Conservation (phyloP, 53 echinoderm and acorn worm species). For the Echinometra lucunter region DNA sequence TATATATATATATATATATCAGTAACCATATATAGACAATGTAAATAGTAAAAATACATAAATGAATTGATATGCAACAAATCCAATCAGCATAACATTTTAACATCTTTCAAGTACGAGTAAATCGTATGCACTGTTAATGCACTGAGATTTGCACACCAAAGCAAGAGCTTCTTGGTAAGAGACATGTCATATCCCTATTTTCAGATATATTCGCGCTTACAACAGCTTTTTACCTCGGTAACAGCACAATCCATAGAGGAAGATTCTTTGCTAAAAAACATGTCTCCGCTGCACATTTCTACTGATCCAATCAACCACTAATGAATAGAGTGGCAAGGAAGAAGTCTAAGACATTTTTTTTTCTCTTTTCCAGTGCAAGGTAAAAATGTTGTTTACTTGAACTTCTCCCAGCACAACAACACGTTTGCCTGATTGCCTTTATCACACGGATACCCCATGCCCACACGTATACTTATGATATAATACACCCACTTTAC, state of each 20-base stretch:
- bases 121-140: no score
- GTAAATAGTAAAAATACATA: no score
- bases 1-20: no score
- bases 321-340: conserved; percentile 25
- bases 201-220: background rate
- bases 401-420: background rate
- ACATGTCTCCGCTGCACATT: background rate
- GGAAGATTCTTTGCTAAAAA: background rate
- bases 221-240: background rate
- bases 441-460: no score
- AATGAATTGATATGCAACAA: no score
- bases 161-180: no score
- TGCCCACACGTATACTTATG: no score
- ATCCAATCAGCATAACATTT: no score
- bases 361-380: background rate
- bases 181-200: background rate
- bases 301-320: background rate
- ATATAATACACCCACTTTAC: no score
- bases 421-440: background rate
- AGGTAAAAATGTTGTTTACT: background rate
- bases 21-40: no score
- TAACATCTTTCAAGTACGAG: no score
- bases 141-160: no score
- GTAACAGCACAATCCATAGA: background rate
- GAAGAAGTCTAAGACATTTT: background rate